These are phyloP conservation scores for Eulemur macaco DNA, from an alignment of 2,113 vertebrate species.

Conservation along the genomic window DNA sequence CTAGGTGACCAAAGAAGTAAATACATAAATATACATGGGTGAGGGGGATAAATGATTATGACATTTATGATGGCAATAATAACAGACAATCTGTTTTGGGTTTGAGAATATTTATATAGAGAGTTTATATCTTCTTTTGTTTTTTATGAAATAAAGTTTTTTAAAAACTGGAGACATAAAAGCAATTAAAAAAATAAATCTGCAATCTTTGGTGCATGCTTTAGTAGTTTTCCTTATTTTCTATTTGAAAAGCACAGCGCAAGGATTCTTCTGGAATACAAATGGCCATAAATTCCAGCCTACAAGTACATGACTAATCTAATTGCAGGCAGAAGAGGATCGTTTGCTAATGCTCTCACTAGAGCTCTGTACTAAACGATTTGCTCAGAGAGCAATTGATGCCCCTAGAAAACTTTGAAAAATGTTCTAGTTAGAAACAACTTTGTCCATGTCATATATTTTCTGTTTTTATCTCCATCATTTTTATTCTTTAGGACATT, in stretches of 20 bases:
- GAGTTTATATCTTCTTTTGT: neutral
- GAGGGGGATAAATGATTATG: neutral
- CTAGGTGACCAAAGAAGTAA: neutral
- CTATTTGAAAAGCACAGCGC: conserved; percentile 49
- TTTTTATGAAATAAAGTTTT: conserved; percentile 27
- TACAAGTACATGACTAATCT: conserved; percentile 76
- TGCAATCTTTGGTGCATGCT: neutral
- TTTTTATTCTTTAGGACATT: conserved; percentile 81
- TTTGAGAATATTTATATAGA: neutral
- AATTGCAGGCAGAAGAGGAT: conserved; percentile 75
- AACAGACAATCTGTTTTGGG: neutral
- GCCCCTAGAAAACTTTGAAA: conserved; percentile 84
- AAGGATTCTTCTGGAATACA: conserved; percentile 72
- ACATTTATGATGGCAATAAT: neutral
- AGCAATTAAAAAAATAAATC: neutral
- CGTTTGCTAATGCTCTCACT: conserved; percentile 76
- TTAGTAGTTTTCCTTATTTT: conserved; percentile 50
- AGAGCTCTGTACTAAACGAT: conserved; percentile 80
- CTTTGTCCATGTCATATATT: conserved; percentile 83
- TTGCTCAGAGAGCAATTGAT: conserved; percentile 82
- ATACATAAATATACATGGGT: neutral
- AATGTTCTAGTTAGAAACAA: conserved; percentile 81
- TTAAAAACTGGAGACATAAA: neutral
- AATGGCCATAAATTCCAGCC: conserved; percentile 61
- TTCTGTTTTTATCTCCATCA: conserved; percentile 82